Base-by-base conservation (phyloP, 2,113 vertebrate genomes). In the Larimichthys polyactis region DNA sequence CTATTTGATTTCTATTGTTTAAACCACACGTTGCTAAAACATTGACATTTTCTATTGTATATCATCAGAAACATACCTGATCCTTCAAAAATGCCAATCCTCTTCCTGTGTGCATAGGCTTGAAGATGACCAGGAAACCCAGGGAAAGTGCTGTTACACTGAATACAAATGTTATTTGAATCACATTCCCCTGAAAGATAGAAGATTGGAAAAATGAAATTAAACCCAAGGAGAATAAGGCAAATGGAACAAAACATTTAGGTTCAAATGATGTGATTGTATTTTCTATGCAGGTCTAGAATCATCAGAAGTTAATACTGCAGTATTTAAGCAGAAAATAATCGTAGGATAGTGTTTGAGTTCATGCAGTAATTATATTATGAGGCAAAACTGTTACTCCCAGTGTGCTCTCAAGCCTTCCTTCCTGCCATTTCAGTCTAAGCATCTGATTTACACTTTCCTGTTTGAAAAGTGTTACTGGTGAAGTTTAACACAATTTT, bases 31-130 rank as follows among this genome's bases (percentile, higher is more conserved):
- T 40, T 40, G 36, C 36, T 40, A 40, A 58, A 15, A 29, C 15
- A 27, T 14, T n/a, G 14, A 68, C n/a, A 46, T 43, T 11, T 64
- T 9, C 7, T 4, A 0, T 27, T 11, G 43, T 27, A 11, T 5
- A 48, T 12, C 1, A n/a, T 51, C 55, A 48, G 20, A 71, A 78
- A 36, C 95, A 90, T 95, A 98, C 97, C 96, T 94, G 95, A 94
- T 92, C 95, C 96, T 93, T 96, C 96, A 93, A 96, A 93, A 94
- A 96, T 92, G 91, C 95, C 95, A 79, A 95, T 94, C 92, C 95
- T 96, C 95, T 96, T 97, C 94, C 96, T 96, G 91, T 95, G 94
- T 92, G 96, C 95, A 94, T 95, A 96, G 88, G 95, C 96, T 93
- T 93, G 93, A 91, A 97, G 95, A 90, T 96, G 96, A 95, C 95